phyloP scores from a whole-genome alignment of 2,888 invertebrate genomes.

The Serrognathus titanus region DNA sequence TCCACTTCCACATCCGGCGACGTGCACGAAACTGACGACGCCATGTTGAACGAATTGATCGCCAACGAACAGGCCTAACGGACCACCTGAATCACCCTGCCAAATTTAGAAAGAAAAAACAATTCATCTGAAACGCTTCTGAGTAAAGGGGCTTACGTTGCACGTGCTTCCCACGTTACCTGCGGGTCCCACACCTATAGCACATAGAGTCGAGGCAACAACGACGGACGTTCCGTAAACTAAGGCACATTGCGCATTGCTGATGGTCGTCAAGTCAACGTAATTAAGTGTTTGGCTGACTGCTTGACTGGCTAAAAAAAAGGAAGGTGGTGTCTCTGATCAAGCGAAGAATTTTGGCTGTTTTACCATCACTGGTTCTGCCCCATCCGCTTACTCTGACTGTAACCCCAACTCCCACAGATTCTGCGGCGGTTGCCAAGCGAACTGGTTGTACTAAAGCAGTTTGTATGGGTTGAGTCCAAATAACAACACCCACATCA shows the following conservation, averaged over 20 bases:
- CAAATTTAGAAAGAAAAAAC: slow-evolving; percentile 8
- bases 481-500: slow-evolving; percentile 18
- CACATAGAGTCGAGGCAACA: slow-evolving; percentile 31
- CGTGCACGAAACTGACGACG: slow-evolving; percentile 34
- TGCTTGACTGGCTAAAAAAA: neutral
- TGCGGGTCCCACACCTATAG: slow-evolving; percentile 21
- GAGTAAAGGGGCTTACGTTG: slow-evolving; percentile 29
- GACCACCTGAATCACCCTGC: slow-evolving; percentile 41
- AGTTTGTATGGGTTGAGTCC: slow-evolving; percentile 9
- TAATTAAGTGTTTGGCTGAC: slow-evolving; percentile 26
- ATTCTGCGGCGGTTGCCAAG: slow-evolving; percentile 20
- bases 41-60: slow-evolving; percentile 29
- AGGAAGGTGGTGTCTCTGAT: neutral
- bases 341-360: neutral
- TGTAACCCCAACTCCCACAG: slow-evolving; percentile 9
- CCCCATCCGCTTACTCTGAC: slow-evolving; percentile 30
- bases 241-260: slow-evolving; percentile 29
- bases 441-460: slow-evolving; percentile 14
- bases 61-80: slow-evolving; percentile 24
- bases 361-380: slow-evolving; percentile 19
- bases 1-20: slow-evolving; percentile 33
- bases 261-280: slow-evolving; percentile 31
- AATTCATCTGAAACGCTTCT: neutral
- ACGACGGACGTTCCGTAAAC: slow-evolving; percentile 27
- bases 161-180: slow-evolving; percentile 30